Evolutionary conservation across 2,888 invertebrate genomes (phyloP).

Genomic region (Ischnus inquisitorius): DNA sequence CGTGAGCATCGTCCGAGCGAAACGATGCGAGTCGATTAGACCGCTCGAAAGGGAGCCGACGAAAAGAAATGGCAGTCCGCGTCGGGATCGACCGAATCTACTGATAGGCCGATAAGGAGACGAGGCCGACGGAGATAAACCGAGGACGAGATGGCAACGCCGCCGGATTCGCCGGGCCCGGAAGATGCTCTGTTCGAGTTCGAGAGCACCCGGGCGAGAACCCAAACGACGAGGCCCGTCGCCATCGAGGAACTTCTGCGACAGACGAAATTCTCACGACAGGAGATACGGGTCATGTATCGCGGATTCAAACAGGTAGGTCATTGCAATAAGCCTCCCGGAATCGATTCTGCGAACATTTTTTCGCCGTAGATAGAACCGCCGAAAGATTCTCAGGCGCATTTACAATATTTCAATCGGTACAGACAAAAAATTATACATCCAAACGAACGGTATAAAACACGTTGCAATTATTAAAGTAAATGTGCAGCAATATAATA

Average conservation of each 20-base stretch:
- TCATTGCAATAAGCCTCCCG: background rate
- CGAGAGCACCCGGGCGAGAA: conserved; percentile 90
- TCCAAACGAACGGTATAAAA: no score
- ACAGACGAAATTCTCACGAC: conserved; percentile 97
- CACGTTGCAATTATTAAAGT: no score
- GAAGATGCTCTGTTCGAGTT: conserved; percentile 95
- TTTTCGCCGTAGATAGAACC: no score
- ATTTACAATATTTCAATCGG: no score
- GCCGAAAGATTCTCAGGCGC: no score
- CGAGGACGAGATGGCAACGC: conserved; percentile 90
- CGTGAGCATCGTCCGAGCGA: background rate
- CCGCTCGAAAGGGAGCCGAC: background rate
- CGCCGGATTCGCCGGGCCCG: conserved; percentile 92
- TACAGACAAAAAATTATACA: no score
- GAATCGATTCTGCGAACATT: no score
- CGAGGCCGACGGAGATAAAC: background rate
- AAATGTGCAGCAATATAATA: no score
- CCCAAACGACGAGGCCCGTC: conserved; percentile 93
- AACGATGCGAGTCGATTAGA: conserved; percentile 1
- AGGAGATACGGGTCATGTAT: conserved; percentile 99
- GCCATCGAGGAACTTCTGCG: conserved; percentile 96
- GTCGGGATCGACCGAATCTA: background rate
- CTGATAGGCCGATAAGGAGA: background rate
- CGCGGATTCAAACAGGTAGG: conserved; percentile 97
- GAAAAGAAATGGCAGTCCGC: conserved; percentile 28